These are phyloP conservation scores for Argyresthia goedartella DNA, from an alignment of 2,888 invertebrate species.

Conservation along the genomic window DNA sequence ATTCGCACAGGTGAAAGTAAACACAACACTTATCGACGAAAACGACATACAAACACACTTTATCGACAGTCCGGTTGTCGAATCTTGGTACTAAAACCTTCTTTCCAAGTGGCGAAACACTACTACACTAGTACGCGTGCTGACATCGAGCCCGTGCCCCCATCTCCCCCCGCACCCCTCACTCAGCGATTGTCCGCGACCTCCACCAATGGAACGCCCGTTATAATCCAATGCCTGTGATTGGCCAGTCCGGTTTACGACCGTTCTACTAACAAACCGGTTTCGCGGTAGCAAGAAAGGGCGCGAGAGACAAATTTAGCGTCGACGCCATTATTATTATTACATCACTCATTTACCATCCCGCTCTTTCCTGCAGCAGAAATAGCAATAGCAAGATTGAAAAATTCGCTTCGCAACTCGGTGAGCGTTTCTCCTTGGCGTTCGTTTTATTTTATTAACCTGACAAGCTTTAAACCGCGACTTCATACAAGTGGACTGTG, in stretches of 20 bases:
- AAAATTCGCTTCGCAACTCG: background rate
- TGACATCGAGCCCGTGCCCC: constrained; percentile 35
- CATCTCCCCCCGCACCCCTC: constrained; percentile 29
- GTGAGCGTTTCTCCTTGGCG: background rate
- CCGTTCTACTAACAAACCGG: constrained; percentile 64
- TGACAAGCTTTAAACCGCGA: too few relatives aligned
- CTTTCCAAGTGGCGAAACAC: constrained; percentile 62
- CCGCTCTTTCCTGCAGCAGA: background rate
- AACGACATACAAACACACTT: constrained; percentile 71
- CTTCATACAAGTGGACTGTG: background rate
- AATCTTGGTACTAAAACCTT: constrained; percentile 65
- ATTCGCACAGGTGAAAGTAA: constrained; percentile 70
- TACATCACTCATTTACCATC: background rate
- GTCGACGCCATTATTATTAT: constrained; percentile 12
- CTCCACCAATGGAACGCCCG: constrained; percentile 60
- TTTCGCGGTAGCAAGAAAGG: constrained; percentile 59
- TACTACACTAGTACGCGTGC: constrained; percentile 42
- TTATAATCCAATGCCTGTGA: constrained; percentile 27
- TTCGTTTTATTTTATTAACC: background rate
- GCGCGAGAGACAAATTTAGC: constrained; percentile 62
- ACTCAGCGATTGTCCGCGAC: constrained; percentile 33
- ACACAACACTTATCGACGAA: constrained; percentile 70
- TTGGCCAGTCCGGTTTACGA: constrained; percentile 51
- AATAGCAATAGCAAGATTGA: background rate
- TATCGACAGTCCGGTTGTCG: constrained; percentile 65